Base-by-base conservation (phyloP, 2,113 vertebrate genomes). In the Tapirus terrestris region DNA sequence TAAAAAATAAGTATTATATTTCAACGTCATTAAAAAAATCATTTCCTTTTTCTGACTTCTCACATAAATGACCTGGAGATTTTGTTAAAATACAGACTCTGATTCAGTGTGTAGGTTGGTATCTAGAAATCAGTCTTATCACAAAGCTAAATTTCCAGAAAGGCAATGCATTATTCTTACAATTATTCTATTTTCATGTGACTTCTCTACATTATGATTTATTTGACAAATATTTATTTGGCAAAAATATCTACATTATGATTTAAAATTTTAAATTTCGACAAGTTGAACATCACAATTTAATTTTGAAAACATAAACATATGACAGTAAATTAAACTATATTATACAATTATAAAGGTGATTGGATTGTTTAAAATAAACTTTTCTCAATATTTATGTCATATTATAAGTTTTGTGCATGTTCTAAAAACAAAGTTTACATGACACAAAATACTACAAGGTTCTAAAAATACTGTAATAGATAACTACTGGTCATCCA, bases 251-350 rank as follows among this genome's bases (percentile, higher is more conserved):
- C n/a, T 61, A 25, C 36, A 82, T 14, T 67, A 51, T 56, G 17
- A 67, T 51, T 82, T 76, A 67, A 92, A 77, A 92, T 53, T 51
- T 51, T 61, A 17, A 31, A 4, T 33, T 95, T 89, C 70, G 20
- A n/a, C 20, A 82, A 89, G 18, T 11, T 43, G n/a, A 91, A 82
- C 4, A 76, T 29, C 18, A 79, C 5, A 70, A 92, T 53, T 89
- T 90, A 82, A 67, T 89, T 88, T 80, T 81, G 33, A 77, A 91
- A 88, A 56, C 3, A 79, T 72, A 90, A 88, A 48, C 25, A 81
- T 16, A n/a, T 36, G 23, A 36, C 1, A 58, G 36, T 39, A 63
- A 79, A 63, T 75, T 61, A 92, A 90, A 27, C 39, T 39, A 8
- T 84, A 33, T 25, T 53, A 68, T 20, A 16, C 60, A 51, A 65